phyloP scores from a whole-genome alignment of 2,797 vertebrate genomes.

The Mus caroli region DNA sequence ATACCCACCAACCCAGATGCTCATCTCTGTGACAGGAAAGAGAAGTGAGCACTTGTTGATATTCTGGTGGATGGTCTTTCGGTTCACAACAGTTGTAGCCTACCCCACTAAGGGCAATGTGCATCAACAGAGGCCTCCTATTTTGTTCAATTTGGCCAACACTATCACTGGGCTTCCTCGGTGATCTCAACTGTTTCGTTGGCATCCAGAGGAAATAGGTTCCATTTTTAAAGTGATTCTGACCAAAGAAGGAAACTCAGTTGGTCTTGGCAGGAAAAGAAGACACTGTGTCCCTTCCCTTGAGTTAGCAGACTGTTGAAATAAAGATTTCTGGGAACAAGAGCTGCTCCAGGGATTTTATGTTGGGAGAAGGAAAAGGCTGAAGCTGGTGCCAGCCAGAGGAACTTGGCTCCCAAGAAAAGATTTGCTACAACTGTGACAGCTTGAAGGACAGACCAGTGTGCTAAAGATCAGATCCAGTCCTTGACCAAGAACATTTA shows the following conservation, averaged over 20 bases:
- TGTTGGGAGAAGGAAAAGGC: not conserved
- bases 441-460: not conserved
- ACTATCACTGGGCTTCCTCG: not conserved
- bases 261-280: not conserved
- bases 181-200: not conserved
- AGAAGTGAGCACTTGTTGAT: not conserved
- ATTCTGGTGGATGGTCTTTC: not conserved
- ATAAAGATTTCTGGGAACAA: not conserved
- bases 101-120: not conserved
- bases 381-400: not conserved
- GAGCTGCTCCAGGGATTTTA: not conserved
- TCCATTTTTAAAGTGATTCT: not conserved
- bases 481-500: not conserved
- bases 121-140: not conserved
- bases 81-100: not conserved
- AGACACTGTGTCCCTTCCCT: not conserved
- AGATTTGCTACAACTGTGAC: not conserved
- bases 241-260: not conserved
- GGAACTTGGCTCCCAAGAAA: not conserved
- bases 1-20: too few species aligned
- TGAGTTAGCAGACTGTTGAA: not conserved
- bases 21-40: not conserved
- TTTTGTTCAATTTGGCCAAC: not conserved
- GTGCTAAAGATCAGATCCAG: not conserved
- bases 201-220: not conserved